Base-by-base conservation (phyloP, 2,888 invertebrate genomes). In the Ptychoptera albimana region DNA sequence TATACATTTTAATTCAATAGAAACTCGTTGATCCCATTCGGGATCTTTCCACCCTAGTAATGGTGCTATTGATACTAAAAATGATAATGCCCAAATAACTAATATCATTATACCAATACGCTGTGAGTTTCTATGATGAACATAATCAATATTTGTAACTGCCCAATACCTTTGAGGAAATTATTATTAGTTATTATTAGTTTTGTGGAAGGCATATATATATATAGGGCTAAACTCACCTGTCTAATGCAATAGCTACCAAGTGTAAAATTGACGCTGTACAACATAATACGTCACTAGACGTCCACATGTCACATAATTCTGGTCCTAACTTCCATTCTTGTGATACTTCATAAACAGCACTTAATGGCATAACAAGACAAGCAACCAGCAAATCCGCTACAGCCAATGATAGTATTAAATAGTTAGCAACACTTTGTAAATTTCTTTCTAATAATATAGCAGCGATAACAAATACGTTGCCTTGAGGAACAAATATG, bases 251-350 rank as follows among this genome's bases (percentile, higher is more conserved):
- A 53, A 85, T 84, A 51, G 83, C 83, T 46, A 85, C 83, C 43
- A 85, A 73, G 66, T 85, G 84, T 46, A 84, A 69, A 54, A 84
- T 84, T 44, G 82, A 82, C 37, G 84, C 83, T 29, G 83, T 83
- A 66, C 92, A 92, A 65, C 91, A 89, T 12, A 92, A 73, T 14
- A 93, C 91, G 62, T 93, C 92, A 47, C 84, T 83, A 32, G 85
- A 85, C 30, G 89, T 88, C 89, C 89, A 92, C 78, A 92, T 84
- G 66, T 93, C 91, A 67, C 93, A 92, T 46, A 88, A 72, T 58
- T 83, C 82, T 29, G 86, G 82, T 45, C 88, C 88, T 51, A 91
- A 70, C 53, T 79, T 79, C 89, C 89, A 89, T 63, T 82, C 75
- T 60, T 79, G 16, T 38, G 50, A 50, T 46, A 82, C 79, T 67